Base-by-base conservation (phyloP, 2,888 invertebrate genomes). In the Chaetogeoica ovagalla region DNA sequence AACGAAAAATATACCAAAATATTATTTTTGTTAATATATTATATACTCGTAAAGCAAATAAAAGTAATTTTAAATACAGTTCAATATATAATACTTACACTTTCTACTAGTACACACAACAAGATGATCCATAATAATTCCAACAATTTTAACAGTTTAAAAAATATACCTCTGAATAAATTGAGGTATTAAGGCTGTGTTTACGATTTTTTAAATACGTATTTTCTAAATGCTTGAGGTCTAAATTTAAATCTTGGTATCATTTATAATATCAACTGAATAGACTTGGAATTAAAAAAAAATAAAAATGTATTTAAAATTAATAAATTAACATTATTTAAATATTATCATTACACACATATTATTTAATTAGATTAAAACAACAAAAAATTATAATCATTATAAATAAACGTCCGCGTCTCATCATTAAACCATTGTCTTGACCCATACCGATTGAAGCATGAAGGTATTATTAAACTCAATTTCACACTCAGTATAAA, bases 181-280 rank as follows among this genome's bases (percentile, higher is more conserved):
- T 23, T 65, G 65, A 79, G 73, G 73, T 81, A 81, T 69, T 65
- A 59, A 74, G 7, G 19, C 65, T 60, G 60, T 21, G 66, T 66
- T 59, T 66, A 73, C 30, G 60, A 69, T 69, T 68, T 23, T 37
- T 65, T 63, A 72, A 52, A 57, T 43, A 48, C 30, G 43, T 43
- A 37, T 75, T 69, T 65, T 59, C 23, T 30, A 43, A 77, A 70
- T 75, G 66, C 23, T 60, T 59, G 55, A 63, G 23, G 63, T 79
- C 79, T 79, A 79, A 68, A 70, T 59, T 73, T 75, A 81, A 72
- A 81, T 81, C 63, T 82, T 82, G 82, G 82, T 82, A 82, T 82
- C 82, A 82, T 81, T 73, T 82, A 73, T 55, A 70, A n/a, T 82
- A 82, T 82, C 82, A 82, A 82, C 70, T 75, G 75, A 76, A 68